Percentiles rank a stretch among this genome's conserved stretches.
Conservation (phyloP, 2,888 invertebrate genomes). For the Gari tellinella region DNA sequence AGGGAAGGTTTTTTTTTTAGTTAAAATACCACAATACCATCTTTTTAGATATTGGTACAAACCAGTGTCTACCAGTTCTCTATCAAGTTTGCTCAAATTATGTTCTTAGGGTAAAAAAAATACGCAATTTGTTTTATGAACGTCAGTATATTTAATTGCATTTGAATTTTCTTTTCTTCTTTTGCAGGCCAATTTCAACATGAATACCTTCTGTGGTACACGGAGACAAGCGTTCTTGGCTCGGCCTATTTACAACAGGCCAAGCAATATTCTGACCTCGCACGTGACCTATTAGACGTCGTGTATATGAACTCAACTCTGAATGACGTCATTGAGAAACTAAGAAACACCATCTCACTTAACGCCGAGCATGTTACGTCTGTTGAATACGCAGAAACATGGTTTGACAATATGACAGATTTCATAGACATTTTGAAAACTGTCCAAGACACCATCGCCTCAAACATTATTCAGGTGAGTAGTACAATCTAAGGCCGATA, state of each 20-base stretch:
- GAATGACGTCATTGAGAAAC: constrained; percentile 31
- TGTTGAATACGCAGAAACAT: constrained; percentile 58
- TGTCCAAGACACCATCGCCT: constrained; percentile 57
- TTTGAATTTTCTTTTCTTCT: no score
- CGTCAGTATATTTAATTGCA: no score
- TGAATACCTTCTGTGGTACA: constrained; percentile 63
- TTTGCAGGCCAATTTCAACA: constrained; percentile 62
- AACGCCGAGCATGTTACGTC: constrained; percentile 41
- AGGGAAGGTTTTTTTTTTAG: no score
- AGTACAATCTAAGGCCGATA: no score
- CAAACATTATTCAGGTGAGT: constrained; percentile 46
- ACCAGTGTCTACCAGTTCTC: no score
- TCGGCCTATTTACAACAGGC: constrained; percentile 57
- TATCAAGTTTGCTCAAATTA: no score
- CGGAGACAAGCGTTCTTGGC: constrained; percentile 61
- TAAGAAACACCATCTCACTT: constrained; percentile 58
- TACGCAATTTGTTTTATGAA: no score
- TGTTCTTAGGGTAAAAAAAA: no score
- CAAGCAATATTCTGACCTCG: constrained; percentile 46
- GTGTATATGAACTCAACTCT: constrained; percentile 41
- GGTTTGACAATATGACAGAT: constrained; percentile 74
- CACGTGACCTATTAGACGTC: constrained; percentile 16
- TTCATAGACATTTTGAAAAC: constrained; percentile 70
- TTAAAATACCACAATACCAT: no score
- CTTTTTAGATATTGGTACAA: no score